Evolutionary conservation across 2,113 vertebrate species (phyloP), one percentile per base, ranked within the genome.

Genomic region (Microcebus lehilahytsara): DNA sequence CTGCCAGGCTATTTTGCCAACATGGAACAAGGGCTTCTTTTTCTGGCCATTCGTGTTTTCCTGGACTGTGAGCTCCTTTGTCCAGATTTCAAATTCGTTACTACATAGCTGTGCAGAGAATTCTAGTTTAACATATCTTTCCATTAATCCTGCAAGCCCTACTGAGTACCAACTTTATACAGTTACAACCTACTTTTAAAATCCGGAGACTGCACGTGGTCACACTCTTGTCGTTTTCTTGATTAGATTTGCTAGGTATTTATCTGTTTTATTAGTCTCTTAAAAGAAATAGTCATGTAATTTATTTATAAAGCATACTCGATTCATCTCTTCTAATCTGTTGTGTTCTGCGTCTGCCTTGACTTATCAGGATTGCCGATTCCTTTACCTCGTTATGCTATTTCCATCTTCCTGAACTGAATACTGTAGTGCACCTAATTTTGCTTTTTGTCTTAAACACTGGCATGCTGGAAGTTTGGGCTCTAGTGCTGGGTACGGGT

Each of bases 401-500:
- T 23, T 17, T 40, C n/a, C n/a, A 0, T 8, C 58, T 40, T 71
- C 37, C 0, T 12, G 62, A 56, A 23, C 0, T 17, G 62, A 56
- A 42, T 27, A 2, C 27, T 64, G 46, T 1, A 1, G 1, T 17
- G 37, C 22, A 2, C 66, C 25, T 11, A 0, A 20, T 10, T 67
- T 14, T 17, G 4, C 25, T 49, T 89, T 22, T 49, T 32, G 0
- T 5, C 49, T 42, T 22, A 12, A 34, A 30, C 13, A 0, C 1
- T 2, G 6, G 40, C 4, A 23, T 14, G 40, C 1, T 16, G 64
- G 22, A 34, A 27, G 8, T 46, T 7, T 22, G 6, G 46, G 4
- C 0, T 10, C 9, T 34, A 16, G 12, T 20, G 2, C n/a, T 1
- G 27, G 4, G 19, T 1, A 4, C 4, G 1, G 25, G 20, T 20